Evolutionary conservation across 2,797 vertebrate genomes (phyloP), one percentile per base, ranked within the genome.

Genomic region (Aplochiton taeniatus): DNA sequence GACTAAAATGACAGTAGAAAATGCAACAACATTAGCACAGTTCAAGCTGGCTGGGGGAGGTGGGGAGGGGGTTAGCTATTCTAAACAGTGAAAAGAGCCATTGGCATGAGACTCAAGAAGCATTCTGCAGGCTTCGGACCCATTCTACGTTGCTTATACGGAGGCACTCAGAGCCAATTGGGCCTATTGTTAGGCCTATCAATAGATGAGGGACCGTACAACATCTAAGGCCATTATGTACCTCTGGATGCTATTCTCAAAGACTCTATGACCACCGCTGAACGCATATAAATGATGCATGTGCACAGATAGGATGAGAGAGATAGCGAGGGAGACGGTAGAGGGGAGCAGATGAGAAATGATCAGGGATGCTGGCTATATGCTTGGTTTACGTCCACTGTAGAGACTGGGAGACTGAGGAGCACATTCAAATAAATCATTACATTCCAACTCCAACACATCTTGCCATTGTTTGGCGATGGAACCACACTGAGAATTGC

Each of bases 241-340:
- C 56, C 44, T 14, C 51, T 43, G 48, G 41, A 60, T 31, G 3
- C 31, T 82, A 78, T 83, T 72, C 66, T 74, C 59, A 48, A 59
- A 47, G 66, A 81, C 72, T 75, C 73, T 65, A 59, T 55, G 65
- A 57, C 67, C 61, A 81, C 78, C 85, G 67, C 80, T 76, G 78
- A 83, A 65, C 65, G 55, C 4, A 12, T 58, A 68, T 72, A 65
- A 73, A 79, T 73, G 58, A 68, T 73, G 60, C 65, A 74, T 54
- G 56, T 41, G 42, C 43, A 20, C 56, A 49, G 65, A 31, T 61
- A 63, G 20, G 46, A n/a, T 12, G 51, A 11, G 8, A 42, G 48
- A 41, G 59, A 14, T 13, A 16, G 47, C 17, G 31, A 44, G 31
- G n/a, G 42, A 45, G 18, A 50, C 16, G 49, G 4, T 16, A 11